These are phyloP conservation scores for Stichodactyla helianthus DNA, from an alignment of 64 coral and sea anemone genomes.

Conservation along the genomic window DNA sequence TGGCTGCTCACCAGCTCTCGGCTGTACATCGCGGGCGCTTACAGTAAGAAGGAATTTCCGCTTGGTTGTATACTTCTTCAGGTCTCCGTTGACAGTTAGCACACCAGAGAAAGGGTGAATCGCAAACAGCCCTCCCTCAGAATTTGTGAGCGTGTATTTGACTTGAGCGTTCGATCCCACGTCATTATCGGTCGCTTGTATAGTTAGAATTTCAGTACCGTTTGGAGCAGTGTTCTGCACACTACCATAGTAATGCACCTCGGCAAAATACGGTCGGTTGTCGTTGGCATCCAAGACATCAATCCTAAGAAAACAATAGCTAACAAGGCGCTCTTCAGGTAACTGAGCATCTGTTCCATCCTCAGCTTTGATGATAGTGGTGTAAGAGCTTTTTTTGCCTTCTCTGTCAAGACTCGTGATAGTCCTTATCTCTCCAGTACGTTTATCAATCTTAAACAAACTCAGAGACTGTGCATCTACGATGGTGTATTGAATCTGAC, in stretches of 20 bases:
- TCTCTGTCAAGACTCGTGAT: constrained; percentile 60
- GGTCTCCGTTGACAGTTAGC: background rate
- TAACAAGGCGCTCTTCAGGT: constrained; percentile 35
- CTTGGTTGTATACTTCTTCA: background rate
- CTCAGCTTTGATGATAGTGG: constrained; percentile 56
- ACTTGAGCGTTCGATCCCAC: constrained; percentile 10
- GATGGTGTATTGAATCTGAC: constrained; percentile 21
- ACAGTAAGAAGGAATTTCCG: background rate
- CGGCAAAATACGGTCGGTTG: constrained; percentile 50
- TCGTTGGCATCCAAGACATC: constrained; percentile 60
- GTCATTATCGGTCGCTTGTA: constrained; percentile 41
- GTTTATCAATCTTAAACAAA: constrained; percentile 57
- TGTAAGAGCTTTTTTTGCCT: background rate
- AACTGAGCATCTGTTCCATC: constrained; percentile 51
- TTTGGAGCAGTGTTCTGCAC: constrained; percentile 8
- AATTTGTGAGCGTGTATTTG: constrained; percentile 1
- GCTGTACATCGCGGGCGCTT: background rate
- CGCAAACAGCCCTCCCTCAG: constrained; percentile 9
- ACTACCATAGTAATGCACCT: constrained; percentile 45
- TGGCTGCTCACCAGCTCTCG: constrained; percentile 13
- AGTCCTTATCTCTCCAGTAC: constrained; percentile 58
- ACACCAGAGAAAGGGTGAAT: background rate
- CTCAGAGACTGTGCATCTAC: constrained; percentile 2
- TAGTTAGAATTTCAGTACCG: constrained; percentile 3
- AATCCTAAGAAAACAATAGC: constrained; percentile 42